Conservation (phyloP, 1,140 invertebrate genomes). For the Hylaeus anthracinus region DNA sequence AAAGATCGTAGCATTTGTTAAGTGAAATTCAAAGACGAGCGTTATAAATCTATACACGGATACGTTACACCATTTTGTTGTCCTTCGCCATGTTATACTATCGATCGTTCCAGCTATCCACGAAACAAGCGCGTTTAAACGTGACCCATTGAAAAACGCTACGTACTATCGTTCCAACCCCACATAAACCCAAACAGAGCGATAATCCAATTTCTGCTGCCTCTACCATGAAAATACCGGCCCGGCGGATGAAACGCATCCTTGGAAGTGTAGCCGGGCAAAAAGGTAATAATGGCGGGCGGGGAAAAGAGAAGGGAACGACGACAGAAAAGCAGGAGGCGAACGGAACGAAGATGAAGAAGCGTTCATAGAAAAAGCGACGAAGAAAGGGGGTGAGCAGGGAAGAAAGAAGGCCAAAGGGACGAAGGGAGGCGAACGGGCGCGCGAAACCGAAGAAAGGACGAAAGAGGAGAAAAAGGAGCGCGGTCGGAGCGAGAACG, state of each 20-base stretch:
- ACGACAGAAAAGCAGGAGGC: not conserved
- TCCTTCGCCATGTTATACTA: too few relatives aligned
- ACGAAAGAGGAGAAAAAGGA: slow-evolving; percentile 8
- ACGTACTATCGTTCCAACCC: too few relatives aligned
- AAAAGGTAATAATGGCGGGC: slow-evolving; percentile 16
- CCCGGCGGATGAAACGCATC: not conserved
- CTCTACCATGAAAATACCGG: too few relatives aligned
- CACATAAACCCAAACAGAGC: too few relatives aligned
- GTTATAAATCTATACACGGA: too few relatives aligned
- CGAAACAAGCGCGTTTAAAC: too few relatives aligned
- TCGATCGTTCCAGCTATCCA: too few relatives aligned
- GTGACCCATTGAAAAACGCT: too few relatives aligned
- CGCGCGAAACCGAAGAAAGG: not conserved
- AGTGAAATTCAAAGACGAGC: too few relatives aligned
- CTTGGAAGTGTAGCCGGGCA: not conserved
- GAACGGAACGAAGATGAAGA: not conserved
- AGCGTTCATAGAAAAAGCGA: not conserved
- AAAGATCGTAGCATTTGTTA: too few relatives aligned
- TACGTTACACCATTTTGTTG: too few relatives aligned
- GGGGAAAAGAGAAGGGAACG: slow-evolving; percentile 3
- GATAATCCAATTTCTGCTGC: too few relatives aligned
- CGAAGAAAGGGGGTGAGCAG: not conserved
- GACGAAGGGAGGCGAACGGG: not conserved
- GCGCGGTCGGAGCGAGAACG: not conserved
- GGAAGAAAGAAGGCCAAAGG: slow-evolving; percentile 2